A percentile compares a stretch with the other conserved stretches of the same genome.
Conservation (phyloP, 2,888 invertebrate species). For the Tachina lurida region DNA sequence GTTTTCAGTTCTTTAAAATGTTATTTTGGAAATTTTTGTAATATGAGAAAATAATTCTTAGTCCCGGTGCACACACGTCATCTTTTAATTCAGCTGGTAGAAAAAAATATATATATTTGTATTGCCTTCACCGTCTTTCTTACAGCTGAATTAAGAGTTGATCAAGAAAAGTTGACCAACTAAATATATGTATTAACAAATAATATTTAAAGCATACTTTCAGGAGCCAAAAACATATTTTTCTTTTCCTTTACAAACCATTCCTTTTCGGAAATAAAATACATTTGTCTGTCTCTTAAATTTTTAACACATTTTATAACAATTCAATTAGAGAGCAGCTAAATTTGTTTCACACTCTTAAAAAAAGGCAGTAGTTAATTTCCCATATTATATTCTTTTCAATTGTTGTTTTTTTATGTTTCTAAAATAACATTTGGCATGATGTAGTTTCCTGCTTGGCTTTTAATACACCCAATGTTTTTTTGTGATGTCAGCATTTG, state of each 20-base stretch:
- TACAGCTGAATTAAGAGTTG: too few relatives aligned
- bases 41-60: too few relatives aligned
- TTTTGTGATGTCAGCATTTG: constrained; percentile 67
- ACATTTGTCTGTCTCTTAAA: too few relatives aligned
- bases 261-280: neutral
- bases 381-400: constrained; percentile 30
- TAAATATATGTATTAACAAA: neutral
- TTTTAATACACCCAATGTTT: constrained; percentile 64
- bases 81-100: too few relatives aligned
- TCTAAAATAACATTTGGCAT: constrained; percentile 56
- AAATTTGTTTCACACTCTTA: neutral
- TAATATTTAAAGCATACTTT: constrained; percentile 1
- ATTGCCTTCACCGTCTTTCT: too few relatives aligned
- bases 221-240: neutral
- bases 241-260: neutral
- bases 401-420: constrained; percentile 17
- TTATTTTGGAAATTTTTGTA: too few relatives aligned
- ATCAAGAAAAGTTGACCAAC: too few relatives aligned
- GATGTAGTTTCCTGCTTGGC: constrained; percentile 51
- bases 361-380: constrained; percentile 24
- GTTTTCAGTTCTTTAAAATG: too few relatives aligned
- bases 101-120: too few relatives aligned
- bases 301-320: constrained; percentile 15
- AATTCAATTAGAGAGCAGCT: constrained; percentile 45
- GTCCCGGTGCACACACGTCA: too few relatives aligned